A percentile compares a stretch with the other conserved stretches of the same genome.
Conservation (phyloP, 2,888 invertebrate species). For the Tetragonisca angustula region DNA sequence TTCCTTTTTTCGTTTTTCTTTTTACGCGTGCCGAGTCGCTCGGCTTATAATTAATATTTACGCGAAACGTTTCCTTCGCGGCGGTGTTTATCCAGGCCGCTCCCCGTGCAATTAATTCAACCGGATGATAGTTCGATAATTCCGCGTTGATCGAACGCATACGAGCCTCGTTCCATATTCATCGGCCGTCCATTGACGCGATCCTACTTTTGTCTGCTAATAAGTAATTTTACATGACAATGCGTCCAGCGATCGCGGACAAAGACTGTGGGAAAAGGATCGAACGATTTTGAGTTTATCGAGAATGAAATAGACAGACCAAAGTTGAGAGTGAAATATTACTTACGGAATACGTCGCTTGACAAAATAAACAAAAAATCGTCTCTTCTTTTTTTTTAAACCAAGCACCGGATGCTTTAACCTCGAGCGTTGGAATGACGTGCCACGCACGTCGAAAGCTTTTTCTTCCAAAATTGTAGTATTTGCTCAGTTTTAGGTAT, state of each 20-base stretch:
- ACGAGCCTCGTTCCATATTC: constrained; percentile 32
- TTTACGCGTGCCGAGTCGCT: constrained; percentile 5
- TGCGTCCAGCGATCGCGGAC: neutral
- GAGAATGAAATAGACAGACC: neutral
- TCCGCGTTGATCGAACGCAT: constrained; percentile 30
- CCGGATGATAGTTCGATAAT: constrained; percentile 50
- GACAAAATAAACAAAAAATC: too few relatives aligned
- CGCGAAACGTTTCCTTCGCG: constrained; percentile 45
- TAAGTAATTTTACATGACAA: constrained; percentile 21
- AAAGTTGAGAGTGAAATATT: neutral
- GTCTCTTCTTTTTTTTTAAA: too few relatives aligned
- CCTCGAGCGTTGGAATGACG: too few relatives aligned
- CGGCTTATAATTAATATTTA: constrained; percentile 52
- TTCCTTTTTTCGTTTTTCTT: neutral
- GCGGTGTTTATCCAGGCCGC: constrained; percentile 33
- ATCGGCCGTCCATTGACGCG: constrained; percentile 2
- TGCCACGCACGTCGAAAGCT: too few relatives aligned
- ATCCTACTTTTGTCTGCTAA: constrained; percentile 6
- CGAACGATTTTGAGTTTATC: neutral
- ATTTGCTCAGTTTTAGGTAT: too few relatives aligned
- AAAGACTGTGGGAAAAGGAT: neutral
- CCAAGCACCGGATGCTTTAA: too few relatives aligned
- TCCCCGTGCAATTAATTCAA: constrained; percentile 42
- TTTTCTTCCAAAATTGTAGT: too few relatives aligned
- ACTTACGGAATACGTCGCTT: neutral